Percentiles rank a stretch among this genome's conserved stretches.
phyloP scores from a whole-genome alignment of 2,888 invertebrate genomes.

The Catocala fraxini region DNA sequence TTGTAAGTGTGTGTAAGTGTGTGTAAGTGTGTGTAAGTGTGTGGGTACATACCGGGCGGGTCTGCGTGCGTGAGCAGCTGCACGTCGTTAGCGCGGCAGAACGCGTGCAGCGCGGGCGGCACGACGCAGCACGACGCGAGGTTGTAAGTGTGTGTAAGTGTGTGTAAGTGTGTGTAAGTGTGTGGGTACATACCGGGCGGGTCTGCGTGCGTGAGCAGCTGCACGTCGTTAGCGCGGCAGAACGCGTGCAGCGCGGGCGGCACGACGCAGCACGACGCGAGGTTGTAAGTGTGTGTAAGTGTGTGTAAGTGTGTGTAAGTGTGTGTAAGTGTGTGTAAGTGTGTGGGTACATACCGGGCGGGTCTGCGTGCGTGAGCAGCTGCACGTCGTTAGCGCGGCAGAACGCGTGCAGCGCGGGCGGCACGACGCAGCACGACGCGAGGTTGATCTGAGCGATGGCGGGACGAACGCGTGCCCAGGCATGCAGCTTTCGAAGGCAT shows the following conservation, averaged over 20 bases:
- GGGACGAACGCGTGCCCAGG: conserved; percentile 93
- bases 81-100: too few species aligned
- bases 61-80: too few species aligned
- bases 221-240: conserved; percentile 96
- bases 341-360: conserved; percentile 89
- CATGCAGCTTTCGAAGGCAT: conserved; percentile 92
- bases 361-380: conserved; percentile 98
- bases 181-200: conserved; percentile 90
- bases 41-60: too few species aligned
- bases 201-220: conserved; percentile 98
- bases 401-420: conserved; percentile 95
- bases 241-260: conserved; percentile 91
- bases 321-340: neutral
- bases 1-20: too few species aligned
- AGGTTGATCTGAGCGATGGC: conserved; percentile 97
- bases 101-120: too few species aligned
- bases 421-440: conserved; percentile 97
- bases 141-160: too few species aligned
- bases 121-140: too few species aligned
- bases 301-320: neutral
- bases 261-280: too few species aligned
- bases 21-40: too few species aligned
- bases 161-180: neutral
- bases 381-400: conserved; percentile 97
- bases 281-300: too few species aligned